Percentiles rank a stretch among this genome's conserved stretches.
phyloP scores from a whole-genome alignment of 2,888 invertebrate species.

The Siphlonurus alternatus region DNA sequence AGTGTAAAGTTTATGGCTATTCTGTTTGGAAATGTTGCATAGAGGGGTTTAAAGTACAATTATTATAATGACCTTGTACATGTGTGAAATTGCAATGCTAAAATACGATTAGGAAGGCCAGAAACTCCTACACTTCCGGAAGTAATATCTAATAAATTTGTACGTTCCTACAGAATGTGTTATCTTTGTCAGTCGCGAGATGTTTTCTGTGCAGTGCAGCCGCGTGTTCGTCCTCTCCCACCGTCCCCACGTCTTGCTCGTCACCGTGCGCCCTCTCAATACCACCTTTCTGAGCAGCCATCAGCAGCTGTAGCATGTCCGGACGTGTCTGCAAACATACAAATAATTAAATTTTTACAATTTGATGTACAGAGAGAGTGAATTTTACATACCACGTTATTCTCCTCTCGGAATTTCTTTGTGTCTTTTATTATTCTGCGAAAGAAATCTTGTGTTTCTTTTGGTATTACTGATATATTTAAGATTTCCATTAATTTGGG shows the following conservation, averaged over 20 bases:
- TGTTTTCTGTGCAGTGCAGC: neutral
- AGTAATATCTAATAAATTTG: no score
- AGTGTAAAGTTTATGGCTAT: no score
- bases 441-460: constrained; percentile 23
- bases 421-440: constrained; percentile 29
- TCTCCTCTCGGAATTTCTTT: constrained; percentile 29
- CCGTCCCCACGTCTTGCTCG: neutral
- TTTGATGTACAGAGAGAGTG: no score
- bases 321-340: neutral
- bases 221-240: neutral
- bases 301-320: constrained; percentile 1
- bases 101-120: no score
- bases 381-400: constrained; percentile 17
- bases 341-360: no score
- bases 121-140: no score
- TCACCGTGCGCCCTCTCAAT: neutral
- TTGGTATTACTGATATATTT: neutral
- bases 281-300: neutral
- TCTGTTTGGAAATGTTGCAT: no score
- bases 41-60: no score
- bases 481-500: neutral
- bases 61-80: no score
- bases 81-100: no score
- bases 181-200: neutral
- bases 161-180: neutral